Evolutionary conservation across 2,888 invertebrate genomes (phyloP), one percentile per base, ranked within the genome.

Genomic region (Leptinotarsa juncta): DNA sequence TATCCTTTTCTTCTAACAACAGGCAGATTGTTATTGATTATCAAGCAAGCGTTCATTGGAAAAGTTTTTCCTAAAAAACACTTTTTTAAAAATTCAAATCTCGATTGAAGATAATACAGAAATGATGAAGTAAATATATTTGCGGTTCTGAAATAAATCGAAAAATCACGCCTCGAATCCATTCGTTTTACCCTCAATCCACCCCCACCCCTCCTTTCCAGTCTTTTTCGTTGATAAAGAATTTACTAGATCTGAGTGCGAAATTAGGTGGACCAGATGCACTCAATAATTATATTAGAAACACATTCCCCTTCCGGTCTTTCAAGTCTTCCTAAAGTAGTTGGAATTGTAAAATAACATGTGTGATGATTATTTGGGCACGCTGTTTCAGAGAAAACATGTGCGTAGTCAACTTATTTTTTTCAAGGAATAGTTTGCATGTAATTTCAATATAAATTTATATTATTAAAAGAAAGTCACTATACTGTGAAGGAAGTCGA

Each of bases 291-390:
- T 81, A 84, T 85, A 85, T 86, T 84, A 85, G 85, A 86, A 85
- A 86, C 86, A 87, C 84, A 85, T 86, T 86, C 82, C 78, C 84
- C 84, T 87, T 86, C 86, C 86, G 84, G 86, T 79, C 80, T 78
- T 77, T 71, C 62, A 42, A 32, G 62, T 62, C 62, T 62, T 62
- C 18, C 62, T 26, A 53, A 60, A 53, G 62, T 73, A 69, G 73
- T 60, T 73, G 57, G 73, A 70, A 57, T 70, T 60, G 66, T 70
- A 66, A 62, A 49, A 67, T 67, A 74, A 70, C 73, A 70, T 65
- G 70, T 73, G 73, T 66, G 73, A 68, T 50, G 62, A 74, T 74
- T 74, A 53, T 73, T 73, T 65, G 23, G 49, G 70, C 65, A 65
- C 57, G 73, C 57, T 55, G 62, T 18, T 60, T 42, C 42, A 32